Evolutionary conservation across 2,797 vertebrate genomes (phyloP).

Genomic region (Xenops minutus): DNA sequence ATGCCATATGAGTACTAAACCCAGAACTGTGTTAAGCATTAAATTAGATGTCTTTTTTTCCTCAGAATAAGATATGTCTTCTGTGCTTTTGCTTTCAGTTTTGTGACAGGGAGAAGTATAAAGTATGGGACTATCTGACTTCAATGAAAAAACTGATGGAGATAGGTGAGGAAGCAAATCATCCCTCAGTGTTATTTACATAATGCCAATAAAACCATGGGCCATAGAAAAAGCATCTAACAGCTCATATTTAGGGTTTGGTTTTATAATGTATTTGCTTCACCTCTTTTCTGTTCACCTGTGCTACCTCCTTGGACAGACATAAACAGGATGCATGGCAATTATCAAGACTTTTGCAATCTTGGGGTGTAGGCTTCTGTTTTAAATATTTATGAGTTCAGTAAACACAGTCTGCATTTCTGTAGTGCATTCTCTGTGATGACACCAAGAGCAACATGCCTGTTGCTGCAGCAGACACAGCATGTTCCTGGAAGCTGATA

Average conservation of each 20-base stretch:
- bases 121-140: background rate
- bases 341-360: conserved; percentile 44
- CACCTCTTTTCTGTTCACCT: background rate
- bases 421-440: background rate
- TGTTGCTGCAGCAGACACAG: background rate
- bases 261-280: background rate
- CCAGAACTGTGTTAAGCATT: background rate
- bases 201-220: background rate
- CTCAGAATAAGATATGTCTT: background rate
- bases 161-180: background rate
- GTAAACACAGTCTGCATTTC: background rate
- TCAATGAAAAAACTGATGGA: background rate
- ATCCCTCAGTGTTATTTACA: background rate
- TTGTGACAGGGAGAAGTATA: background rate
- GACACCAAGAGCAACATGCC: background rate
- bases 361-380: background rate
- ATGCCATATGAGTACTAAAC: background rate
- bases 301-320: background rate
- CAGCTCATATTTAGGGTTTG: background rate
- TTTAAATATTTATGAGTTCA: background rate
- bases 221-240: background rate
- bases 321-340: conserved; percentile 29
- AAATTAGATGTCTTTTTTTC: background rate
- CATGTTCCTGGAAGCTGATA: background rate
- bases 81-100: background rate